Evolutionary conservation across 2,888 invertebrate species (phyloP).

Genomic region (Lingula anatina): DNA sequence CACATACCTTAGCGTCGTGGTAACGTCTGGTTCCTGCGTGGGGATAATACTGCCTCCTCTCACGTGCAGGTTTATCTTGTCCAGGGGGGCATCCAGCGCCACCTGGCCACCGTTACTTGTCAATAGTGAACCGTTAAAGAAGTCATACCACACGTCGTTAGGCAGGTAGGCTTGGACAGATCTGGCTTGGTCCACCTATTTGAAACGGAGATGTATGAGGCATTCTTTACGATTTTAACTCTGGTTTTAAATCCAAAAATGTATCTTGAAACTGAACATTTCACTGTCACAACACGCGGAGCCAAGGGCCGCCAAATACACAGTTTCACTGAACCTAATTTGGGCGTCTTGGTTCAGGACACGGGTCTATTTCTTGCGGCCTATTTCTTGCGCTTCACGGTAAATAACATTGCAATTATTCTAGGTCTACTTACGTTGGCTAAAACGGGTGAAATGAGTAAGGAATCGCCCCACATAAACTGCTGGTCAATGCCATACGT

Average conservation of each 20-base stretch:
- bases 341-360: too few relatives aligned
- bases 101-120: conserved; percentile 44
- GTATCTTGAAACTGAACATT: too few relatives aligned
- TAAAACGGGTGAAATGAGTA: conserved; percentile 72
- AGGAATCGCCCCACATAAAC: conserved; percentile 70
- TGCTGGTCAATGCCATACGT: conserved; percentile 69
- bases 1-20: conserved; percentile 58
- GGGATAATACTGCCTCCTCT: conserved; percentile 71
- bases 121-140: conserved; percentile 19
- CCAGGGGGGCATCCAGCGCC: conserved; percentile 59
- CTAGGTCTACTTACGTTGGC: conserved; percentile 21
- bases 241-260: too few relatives aligned
- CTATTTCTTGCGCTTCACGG: too few relatives aligned
- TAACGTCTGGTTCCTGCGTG: conserved; percentile 56
- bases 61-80: conserved; percentile 62
- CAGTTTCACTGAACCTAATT: too few relatives aligned
- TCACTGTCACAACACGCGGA: too few relatives aligned
- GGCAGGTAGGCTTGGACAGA: conserved; percentile 38
- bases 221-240: too few relatives aligned
- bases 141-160: conserved; percentile 35
- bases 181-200: conserved; percentile 11
- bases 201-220: neutral
- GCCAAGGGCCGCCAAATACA: too few relatives aligned
- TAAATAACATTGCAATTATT: too few relatives aligned
- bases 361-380: too few relatives aligned